Conservation (phyloP, 2,113 vertebrate genomes). For the Saimiri boliviensis region DNA sequence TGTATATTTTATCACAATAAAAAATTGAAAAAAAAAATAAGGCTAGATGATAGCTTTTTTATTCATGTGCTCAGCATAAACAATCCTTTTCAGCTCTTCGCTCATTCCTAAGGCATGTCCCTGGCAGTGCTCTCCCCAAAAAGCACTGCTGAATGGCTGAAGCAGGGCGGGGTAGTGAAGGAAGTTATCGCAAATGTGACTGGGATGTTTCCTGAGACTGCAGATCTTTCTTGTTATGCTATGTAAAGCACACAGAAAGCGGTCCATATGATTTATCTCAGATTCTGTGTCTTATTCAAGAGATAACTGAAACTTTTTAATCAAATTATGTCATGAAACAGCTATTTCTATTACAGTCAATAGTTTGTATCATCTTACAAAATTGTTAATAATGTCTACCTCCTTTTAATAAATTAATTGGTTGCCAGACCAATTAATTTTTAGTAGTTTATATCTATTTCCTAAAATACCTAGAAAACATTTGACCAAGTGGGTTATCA, state of each 20-base stretch:
- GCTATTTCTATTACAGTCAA: not conserved
- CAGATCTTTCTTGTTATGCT: not conserved
- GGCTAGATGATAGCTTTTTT: not conserved
- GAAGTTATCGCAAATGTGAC: not conserved
- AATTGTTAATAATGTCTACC: not conserved
- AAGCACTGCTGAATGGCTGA: not conserved
- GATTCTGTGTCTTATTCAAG: not conserved
- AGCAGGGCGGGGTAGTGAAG: not conserved
- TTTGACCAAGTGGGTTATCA: not conserved
- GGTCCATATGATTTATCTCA: not conserved
- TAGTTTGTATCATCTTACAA: not conserved
- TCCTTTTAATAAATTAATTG: not conserved
- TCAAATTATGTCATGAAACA: not conserved
- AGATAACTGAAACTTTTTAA: not conserved
- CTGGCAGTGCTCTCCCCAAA: not conserved
- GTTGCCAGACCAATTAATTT: not conserved
- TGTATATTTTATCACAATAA: not conserved
- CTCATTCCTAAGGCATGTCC: not conserved
- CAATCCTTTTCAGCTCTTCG: not conserved
- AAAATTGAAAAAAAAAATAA: not conserved
- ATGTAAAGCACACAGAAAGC: not conserved
- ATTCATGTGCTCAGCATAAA: not conserved
- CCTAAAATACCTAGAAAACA: not conserved
- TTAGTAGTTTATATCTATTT: not conserved
- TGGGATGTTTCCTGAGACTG: not conserved